Percentiles rank a stretch among this genome's conserved stretches.
These are phyloP conservation scores for Stegostoma tigrinum DNA, from an alignment of 2,113 vertebrate genomes.

Conservation along the genomic window DNA sequence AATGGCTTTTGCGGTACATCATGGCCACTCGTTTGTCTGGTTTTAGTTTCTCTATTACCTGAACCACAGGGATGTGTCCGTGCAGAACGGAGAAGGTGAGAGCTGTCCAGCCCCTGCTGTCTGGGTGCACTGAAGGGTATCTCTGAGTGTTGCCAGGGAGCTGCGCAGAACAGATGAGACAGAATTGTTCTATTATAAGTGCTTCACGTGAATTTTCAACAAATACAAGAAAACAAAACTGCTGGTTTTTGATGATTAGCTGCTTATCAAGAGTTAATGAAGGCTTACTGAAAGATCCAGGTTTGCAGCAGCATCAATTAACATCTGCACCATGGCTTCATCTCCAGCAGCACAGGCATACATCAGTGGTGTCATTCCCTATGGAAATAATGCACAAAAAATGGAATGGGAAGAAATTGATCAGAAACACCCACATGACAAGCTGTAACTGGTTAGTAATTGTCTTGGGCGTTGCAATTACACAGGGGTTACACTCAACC, in stretches of 20 bases:
- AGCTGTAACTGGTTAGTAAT: background rate
- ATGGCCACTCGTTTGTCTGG: background rate
- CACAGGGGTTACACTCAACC: background rate
- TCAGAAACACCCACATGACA: background rate
- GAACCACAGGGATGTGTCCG: constrained; percentile 89
- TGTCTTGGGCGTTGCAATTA: background rate
- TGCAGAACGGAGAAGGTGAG: constrained; percentile 89
- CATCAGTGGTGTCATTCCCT: constrained; percentile 97
- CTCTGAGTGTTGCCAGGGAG: constrained; percentile 75
- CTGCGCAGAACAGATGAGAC: constrained; percentile 49
- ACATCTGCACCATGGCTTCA: constrained; percentile 95
- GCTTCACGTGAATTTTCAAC: background rate
- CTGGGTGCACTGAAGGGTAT: constrained; percentile 84
- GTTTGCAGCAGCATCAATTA: constrained; percentile 91
- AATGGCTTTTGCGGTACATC: background rate
- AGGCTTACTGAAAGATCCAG: constrained; percentile 65
- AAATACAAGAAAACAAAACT: background rate
- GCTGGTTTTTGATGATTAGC: background rate
- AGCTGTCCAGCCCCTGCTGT: constrained; percentile 87
- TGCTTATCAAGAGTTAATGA: background rate
- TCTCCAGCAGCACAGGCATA: constrained; percentile 92
- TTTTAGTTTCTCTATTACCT: constrained; percentile 61
- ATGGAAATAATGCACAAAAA: background rate
- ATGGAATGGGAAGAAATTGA: background rate
- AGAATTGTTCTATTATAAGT: background rate